phyloP scores from a whole-genome alignment of 1,140 invertebrate species.

The Heliothis virescens region DNA sequence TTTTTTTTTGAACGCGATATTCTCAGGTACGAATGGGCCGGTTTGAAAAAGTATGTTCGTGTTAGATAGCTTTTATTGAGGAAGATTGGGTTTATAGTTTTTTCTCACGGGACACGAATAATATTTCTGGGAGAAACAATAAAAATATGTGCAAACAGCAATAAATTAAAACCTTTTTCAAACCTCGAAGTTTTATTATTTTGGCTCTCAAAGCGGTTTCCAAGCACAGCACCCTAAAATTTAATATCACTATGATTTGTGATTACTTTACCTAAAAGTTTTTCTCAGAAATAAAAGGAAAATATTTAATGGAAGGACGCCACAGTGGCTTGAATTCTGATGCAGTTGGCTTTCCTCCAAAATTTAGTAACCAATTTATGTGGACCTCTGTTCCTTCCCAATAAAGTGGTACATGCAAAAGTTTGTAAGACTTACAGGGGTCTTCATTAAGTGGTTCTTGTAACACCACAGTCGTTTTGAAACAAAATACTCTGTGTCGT shows the following conservation, averaged over 20 bases:
- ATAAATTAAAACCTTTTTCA: background rate
- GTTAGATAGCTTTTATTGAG: too few relatives aligned
- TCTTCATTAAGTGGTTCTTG: constrained; percentile 39
- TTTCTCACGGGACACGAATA: too few relatives aligned
- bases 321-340: constrained; percentile 55
- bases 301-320: constrained; percentile 38
- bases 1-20: too few relatives aligned
- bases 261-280: constrained; percentile 35
- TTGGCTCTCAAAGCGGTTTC: background rate
- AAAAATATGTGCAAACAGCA: background rate
- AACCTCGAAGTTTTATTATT: background rate
- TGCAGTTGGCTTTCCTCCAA: constrained; percentile 63
- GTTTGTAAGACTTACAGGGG: constrained; percentile 18
- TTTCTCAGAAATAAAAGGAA: constrained; percentile 21
- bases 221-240: constrained; percentile 15
- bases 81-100: too few relatives aligned
- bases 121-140: background rate
- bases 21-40: too few relatives aligned
- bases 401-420: background rate
- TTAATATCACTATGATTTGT: constrained; percentile 30
- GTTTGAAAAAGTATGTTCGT: too few relatives aligned
- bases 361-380: constrained; percentile 28
- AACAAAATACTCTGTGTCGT: constrained; percentile 48
- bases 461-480: constrained; percentile 32
- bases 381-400: constrained; percentile 28